Conservation (phyloP, 2,888 invertebrate genomes). For the Blastobasis adustella region DNA sequence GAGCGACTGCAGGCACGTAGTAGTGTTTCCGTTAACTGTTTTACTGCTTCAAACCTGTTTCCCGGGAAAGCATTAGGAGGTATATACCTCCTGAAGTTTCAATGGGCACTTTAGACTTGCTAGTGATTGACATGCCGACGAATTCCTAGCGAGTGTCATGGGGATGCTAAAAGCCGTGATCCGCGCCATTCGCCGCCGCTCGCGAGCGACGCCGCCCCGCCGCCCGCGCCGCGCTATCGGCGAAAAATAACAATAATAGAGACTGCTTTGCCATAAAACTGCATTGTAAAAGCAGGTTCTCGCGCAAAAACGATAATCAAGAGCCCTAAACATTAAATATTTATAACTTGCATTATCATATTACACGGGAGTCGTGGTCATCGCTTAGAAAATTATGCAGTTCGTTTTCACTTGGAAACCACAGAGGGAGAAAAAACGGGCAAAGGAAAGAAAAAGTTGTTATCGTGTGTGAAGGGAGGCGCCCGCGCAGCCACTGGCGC, state of each 20-base stretch:
- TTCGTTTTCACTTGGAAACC: constrained; percentile 64
- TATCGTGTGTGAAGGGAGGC: too few relatives aligned
- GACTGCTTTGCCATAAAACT: constrained; percentile 45
- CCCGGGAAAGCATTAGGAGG: constrained; percentile 29
- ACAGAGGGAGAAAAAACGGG: constrained; percentile 32
- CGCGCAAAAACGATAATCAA: constrained; percentile 62
- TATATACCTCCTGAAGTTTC: constrained; percentile 8
- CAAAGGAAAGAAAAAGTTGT: constrained; percentile 19
- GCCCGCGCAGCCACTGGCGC: too few relatives aligned
- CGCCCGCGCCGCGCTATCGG: constrained; percentile 1
- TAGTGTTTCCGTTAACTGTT: constrained; percentile 47
- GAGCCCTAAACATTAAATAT: constrained; percentile 64
- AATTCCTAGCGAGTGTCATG: neutral
- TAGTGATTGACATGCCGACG: constrained; percentile 11
- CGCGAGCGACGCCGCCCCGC: too few relatives aligned
- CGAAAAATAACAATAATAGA: constrained; percentile 14
- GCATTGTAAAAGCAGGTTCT: constrained; percentile 55
- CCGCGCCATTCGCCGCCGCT: too few relatives aligned
- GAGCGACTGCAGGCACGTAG: constrained; percentile 40
- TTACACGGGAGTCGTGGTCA: constrained; percentile 69
- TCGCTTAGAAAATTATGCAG: constrained; percentile 68
- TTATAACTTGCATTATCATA: constrained; percentile 71
- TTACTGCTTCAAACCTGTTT: constrained; percentile 41
- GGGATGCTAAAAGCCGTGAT: too few relatives aligned
- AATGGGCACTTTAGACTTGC: constrained; percentile 13